phyloP scores from a whole-genome alignment of 1,140 invertebrate species.

The Camponotus pennsylvanicus region DNA sequence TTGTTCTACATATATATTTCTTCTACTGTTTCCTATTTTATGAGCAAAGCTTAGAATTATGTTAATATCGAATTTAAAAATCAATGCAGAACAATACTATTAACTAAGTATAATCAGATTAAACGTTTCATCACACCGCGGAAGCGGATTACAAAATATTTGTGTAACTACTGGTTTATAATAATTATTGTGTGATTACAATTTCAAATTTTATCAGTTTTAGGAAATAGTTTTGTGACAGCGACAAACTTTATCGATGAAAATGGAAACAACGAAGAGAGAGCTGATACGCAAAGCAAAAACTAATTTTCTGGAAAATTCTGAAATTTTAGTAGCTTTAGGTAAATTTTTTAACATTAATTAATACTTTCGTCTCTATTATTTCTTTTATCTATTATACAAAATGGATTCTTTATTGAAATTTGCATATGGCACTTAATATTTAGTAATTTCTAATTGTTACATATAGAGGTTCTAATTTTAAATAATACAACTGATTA shows the following conservation, averaged over 20 bases:
- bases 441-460: constrained; percentile 1
- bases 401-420: background rate
- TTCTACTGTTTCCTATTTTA: too few relatives aligned
- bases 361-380: background rate
- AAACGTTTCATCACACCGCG: too few relatives aligned
- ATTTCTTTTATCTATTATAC: background rate
- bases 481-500: too few relatives aligned
- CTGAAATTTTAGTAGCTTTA: background rate
- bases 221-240: background rate
- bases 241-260: background rate
- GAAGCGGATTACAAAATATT: too few relatives aligned
- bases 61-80: too few relatives aligned
- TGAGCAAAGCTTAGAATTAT: too few relatives aligned
- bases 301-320: background rate
- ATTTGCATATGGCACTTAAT: background rate
- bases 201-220: too few relatives aligned
- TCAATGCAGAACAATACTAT: too few relatives aligned
- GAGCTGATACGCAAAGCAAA: background rate
- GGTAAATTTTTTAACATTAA: background rate
- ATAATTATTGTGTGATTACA: too few relatives aligned
- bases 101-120: too few relatives aligned
- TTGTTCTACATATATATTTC: too few relatives aligned
- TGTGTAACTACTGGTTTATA: too few relatives aligned
- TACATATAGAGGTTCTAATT: background rate
- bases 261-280: background rate